These are phyloP conservation scores for Mormyrus hasselquistii DNA, from an alignment of 2,797 vertebrate species.

Conservation along the genomic window DNA sequence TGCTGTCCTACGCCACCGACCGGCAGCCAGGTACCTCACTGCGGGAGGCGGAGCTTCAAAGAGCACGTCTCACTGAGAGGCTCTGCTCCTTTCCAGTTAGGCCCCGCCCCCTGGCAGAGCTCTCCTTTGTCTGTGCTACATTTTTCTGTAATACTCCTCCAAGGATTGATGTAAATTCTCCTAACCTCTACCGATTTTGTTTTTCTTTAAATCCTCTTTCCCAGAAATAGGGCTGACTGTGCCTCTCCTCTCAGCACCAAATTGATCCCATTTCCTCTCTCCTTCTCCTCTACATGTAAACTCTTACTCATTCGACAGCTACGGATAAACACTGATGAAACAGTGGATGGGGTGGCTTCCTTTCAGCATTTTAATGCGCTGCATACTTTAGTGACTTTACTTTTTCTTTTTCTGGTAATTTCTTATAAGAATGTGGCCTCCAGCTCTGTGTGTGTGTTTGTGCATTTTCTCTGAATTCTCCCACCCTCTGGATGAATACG, in stretches of 20 bases:
- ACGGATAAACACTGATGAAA: background rate
- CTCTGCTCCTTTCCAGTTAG: background rate
- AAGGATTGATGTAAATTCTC: background rate
- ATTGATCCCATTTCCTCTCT: background rate
- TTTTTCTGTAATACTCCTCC: background rate
- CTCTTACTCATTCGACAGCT: background rate
- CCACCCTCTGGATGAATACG: background rate
- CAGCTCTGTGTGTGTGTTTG: background rate
- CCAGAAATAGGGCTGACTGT: background rate
- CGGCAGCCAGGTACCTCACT: constrained; percentile 57
- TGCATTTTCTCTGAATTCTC: background rate
- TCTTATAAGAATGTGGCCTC: background rate
- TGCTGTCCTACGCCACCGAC: constrained; percentile 73
- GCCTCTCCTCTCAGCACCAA: background rate
- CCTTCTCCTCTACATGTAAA: background rate
- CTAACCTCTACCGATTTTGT: background rate
- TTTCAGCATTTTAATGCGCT: background rate
- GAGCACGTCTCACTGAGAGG: background rate
- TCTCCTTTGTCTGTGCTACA: background rate
- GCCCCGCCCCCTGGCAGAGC: background rate
- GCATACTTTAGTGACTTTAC: background rate
- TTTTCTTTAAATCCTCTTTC: background rate
- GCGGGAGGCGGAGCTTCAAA: background rate
- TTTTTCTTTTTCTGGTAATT: background rate
- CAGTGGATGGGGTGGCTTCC: background rate